Conservation (phyloP, 2,888 invertebrate genomes). For the Stratiomys singularior region DNA sequence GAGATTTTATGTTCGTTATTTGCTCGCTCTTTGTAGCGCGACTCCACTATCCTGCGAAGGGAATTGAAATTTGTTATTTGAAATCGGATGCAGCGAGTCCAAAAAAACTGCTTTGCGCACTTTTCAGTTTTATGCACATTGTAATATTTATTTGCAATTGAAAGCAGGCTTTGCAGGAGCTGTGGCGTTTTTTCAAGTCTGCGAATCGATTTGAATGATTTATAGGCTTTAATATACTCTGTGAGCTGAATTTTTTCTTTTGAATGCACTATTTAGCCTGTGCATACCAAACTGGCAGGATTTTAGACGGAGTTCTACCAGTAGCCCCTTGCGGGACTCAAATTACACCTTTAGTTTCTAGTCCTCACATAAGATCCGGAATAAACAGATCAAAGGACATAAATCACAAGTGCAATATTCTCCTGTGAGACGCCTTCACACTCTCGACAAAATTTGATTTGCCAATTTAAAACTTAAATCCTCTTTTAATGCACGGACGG, state of each 20-base stretch:
- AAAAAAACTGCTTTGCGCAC: neutral
- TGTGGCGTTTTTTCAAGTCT: neutral
- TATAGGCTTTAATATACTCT: neutral
- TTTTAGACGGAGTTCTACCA: too few species aligned
- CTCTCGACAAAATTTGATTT: conserved; percentile 47
- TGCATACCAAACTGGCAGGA: too few species aligned
- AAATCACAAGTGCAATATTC: conserved; percentile 27
- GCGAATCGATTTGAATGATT: neutral
- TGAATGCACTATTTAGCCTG: too few species aligned
- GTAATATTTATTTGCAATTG: conserved; percentile 6
- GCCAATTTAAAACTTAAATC: conserved; percentile 52
- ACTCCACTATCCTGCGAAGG: neutral
- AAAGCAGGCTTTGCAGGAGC: neutral
- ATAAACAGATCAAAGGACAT: neutral
- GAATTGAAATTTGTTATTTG: neutral
- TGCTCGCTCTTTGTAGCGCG: neutral
- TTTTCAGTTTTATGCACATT: neutral
- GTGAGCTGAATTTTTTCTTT: neutral
- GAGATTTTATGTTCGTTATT: conserved; percentile 30
- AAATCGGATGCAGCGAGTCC: conserved; percentile 1
- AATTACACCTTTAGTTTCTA: neutral
- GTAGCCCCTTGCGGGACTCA: too few species aligned
- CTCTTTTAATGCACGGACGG: conserved; percentile 49
- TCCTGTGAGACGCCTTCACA: neutral
- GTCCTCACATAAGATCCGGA: neutral